Base-by-base conservation (phyloP, 2,113 vertebrate species). In the Scomber japonicus region DNA sequence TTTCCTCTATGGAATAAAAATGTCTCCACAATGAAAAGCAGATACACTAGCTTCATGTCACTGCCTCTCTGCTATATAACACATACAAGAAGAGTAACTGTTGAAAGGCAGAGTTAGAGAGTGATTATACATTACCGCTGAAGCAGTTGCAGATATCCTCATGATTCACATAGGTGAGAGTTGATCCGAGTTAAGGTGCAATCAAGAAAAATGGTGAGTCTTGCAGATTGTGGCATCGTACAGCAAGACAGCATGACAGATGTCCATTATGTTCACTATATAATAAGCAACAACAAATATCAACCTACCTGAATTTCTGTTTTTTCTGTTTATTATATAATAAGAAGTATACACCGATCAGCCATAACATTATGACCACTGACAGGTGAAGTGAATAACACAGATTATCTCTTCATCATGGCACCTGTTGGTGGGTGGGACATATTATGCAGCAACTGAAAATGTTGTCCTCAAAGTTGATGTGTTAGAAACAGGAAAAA, bases 131-230 rank as follows among this genome's bases (percentile, higher is more conserved):
- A 86, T 95, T 90, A 99, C 98, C 97, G 94, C 94, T 96, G 92
- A 98, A 99, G 92, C 97, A 97, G 90, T 92, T 95, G 95, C 97
- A 98, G 94, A 99, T 95, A 75, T 99, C 97, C 62, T 99, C 97
- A 55, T 98, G 96, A 21, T 96, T 97, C 86, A 99, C 95, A 83
- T 98, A 99, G 0, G 95, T 96, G 89, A 97, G 94, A 62, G 98
- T 99, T 90, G 54, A 35, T 78, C 31, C 63, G 68, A 71, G 96
- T 98, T 96, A 99, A 98, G 96, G 95, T 94, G 71, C 12, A 61
- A 57, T 9, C 46, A 71, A 11, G n/a, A 80, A 75, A 75, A 30
- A 75, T 5, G 44, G 13, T 15, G 2, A 21, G 15, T 63, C 31
- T 61, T 0, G 49, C n/a, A 11, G 48, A 67, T n/a, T 50, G 1